Evolutionary conservation across 2,888 invertebrate genomes (phyloP), one percentile per base, ranked within the genome.

Genomic region (Limnephilus lunatus): DNA sequence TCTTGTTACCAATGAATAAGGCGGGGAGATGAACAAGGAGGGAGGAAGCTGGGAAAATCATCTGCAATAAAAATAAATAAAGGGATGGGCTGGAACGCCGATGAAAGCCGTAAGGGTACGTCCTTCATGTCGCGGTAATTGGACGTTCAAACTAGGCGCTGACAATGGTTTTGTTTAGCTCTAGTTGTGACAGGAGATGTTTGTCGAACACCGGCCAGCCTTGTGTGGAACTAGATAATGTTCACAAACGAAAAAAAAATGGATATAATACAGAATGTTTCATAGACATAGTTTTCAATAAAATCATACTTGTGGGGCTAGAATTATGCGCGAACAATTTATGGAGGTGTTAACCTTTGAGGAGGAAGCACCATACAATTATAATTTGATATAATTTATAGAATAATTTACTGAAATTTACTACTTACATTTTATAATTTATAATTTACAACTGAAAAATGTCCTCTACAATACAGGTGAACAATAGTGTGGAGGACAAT

Each of bases 11-110:
- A n/a, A 44, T 25, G 39, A 35, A 48, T 53, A 39, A 81, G 81
- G 44, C n/a, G 48, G 85, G 53, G 85, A 44, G 83, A 89, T 88
- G 32, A 35, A n/a, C n/a, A n/a, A n/a, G n/a, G n/a, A 86, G 48
- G 81, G 87, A 35, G 86, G 68, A 88, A 85, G 90, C n/a, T 32
- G 85, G 85, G 90, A 92, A n/a, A n/a, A 90, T 81, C 90, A 86
- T 90, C 90, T 35, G 90, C 82, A 90, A 92, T 85, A 90, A 90
- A 44, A 89, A 91, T 85, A 92, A 89, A 89, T 89, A 89, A 32
- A 32, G 32, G 80, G 88, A 89, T 35, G 85, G 85, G 53, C 80
- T 89, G 32, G 30, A 32, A 30, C 48, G 53, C 91, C 35, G 85
- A 91, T 80, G 91, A 91, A 80, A 89, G 19, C 88, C 35, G 88